Conservation (phyloP, 2,113 vertebrate genomes). For the Odobenus rosmarus region DNA sequence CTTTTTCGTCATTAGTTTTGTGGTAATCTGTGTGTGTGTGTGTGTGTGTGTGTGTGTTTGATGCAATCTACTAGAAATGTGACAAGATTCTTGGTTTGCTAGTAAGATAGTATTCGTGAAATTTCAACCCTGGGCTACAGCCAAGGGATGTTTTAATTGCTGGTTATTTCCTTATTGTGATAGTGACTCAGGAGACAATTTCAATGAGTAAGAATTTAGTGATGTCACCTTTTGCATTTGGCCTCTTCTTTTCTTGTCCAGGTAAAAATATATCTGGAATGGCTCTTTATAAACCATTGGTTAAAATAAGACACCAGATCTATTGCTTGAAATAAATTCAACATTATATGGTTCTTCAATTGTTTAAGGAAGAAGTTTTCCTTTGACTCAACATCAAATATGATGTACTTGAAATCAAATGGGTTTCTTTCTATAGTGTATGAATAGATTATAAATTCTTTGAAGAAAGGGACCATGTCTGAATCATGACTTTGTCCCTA, state of each 20-base stretch:
- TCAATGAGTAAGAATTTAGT: background rate
- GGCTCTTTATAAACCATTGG: background rate
- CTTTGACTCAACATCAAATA: background rate
- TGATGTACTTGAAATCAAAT: background rate
- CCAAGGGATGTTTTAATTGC: background rate
- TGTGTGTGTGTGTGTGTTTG: background rate
- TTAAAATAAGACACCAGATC: background rate
- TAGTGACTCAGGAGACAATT: background rate
- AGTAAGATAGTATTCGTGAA: background rate
- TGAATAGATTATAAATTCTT: background rate
- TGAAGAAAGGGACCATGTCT: background rate
- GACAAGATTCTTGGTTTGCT: background rate
- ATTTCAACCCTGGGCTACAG: background rate
- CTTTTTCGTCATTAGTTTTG: background rate
- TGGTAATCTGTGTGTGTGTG: background rate
- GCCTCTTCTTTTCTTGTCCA: background rate
- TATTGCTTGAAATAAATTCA: background rate
- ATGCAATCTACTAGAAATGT: background rate
- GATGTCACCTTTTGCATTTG: background rate
- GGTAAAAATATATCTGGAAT: background rate
- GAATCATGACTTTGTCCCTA: background rate
- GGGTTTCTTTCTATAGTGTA: background rate
- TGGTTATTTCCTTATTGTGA: background rate
- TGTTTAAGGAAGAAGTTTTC: background rate
- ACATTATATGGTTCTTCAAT: background rate